Evolutionary conservation across 2,888 invertebrate genomes (phyloP).

Genomic region (Pardosa pseudoannulata): DNA sequence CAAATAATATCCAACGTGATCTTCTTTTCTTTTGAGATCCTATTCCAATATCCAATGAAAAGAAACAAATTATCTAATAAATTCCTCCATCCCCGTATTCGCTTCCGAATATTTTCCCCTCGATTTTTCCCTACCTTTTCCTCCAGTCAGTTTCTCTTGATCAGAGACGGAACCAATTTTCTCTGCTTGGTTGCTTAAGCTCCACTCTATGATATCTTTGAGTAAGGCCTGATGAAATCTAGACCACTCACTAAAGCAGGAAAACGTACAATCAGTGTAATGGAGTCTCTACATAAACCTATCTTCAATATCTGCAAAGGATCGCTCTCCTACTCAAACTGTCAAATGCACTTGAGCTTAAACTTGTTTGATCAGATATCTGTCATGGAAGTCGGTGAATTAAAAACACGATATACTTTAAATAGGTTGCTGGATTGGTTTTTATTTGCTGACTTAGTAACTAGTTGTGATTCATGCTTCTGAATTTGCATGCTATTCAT

Average conservation of each 20-base stretch:
- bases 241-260: constrained; percentile 18
- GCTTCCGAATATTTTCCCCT: constrained; percentile 16
- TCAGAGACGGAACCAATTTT: constrained; percentile 59
- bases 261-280: constrained; percentile 47
- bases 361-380: constrained; percentile 29
- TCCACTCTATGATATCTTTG: background rate
- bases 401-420: constrained; percentile 7
- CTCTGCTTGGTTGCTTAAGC: constrained; percentile 30
- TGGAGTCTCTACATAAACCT: constrained; percentile 7
- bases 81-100: background rate
- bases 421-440: background rate
- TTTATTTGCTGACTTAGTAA: too few species aligned
- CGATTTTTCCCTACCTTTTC: constrained; percentile 11
- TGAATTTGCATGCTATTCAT: too few species aligned
- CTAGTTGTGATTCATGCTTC: too few species aligned
- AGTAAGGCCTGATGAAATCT: constrained; percentile 36
- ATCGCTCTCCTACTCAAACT: background rate
- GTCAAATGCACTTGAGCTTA: constrained; percentile 24
- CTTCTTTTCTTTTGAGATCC: too few species aligned
- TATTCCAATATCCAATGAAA: background rate
- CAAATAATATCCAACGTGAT: too few species aligned
- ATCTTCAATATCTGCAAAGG: constrained; percentile 14
- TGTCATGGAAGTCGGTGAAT: constrained; percentile 17
- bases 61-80: background rate
- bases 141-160: constrained; percentile 42